Evolutionary conservation across 2,797 vertebrate genomes (phyloP), one percentile per base, ranked within the genome.

Genomic region (Microctenopoma steveboyesi): DNA sequence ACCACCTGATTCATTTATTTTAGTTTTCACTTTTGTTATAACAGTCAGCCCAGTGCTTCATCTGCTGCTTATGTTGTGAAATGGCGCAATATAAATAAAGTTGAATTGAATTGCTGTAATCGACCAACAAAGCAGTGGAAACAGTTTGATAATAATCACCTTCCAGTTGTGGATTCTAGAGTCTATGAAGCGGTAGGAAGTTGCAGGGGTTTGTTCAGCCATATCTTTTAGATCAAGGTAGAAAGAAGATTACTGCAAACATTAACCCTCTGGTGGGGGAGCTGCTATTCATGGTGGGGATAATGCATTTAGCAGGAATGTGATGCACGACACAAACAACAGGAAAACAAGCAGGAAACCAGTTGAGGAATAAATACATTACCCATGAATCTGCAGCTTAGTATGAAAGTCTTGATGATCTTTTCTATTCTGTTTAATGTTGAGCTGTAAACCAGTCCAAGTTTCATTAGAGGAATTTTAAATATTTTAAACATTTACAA

Each of bases 161-260:
- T n/a, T 1, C 47, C 14, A 37, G 10, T 27, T 53, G 39, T 42
- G 49, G 39, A 37, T 28, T 7, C 28, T 2, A 7, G n/a, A 42
- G 35, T 10, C 55, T 79, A 16, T 58, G 37, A 72, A 70, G 66
- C 51, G 16, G 12, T 18, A 28, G 47, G 37, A 74, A 72, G 47
- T 56, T 42, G 14, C 40, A 14, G 12, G 30, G 35, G 52, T 73
- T 74, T 70, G 60, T 60, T 69, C 37, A 16, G 40, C 1, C 11
- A 54, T 69, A 66, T 72, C 57, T 28, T 71, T 8, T 57, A 25
- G 7, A 71, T 72, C 30, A 51, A 45, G n/a, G 37, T 64, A 35
- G 4, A 62, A 61, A 39, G 61, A 22, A 61, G 37, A 13, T 28
- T 22, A 10, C 27, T 12, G 12, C 2, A 43, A 8, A 71, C 16